These are phyloP conservation scores for Campylomormyrus numenius DNA, from an alignment of 2,113 vertebrate genomes.

Conservation along the genomic window DNA sequence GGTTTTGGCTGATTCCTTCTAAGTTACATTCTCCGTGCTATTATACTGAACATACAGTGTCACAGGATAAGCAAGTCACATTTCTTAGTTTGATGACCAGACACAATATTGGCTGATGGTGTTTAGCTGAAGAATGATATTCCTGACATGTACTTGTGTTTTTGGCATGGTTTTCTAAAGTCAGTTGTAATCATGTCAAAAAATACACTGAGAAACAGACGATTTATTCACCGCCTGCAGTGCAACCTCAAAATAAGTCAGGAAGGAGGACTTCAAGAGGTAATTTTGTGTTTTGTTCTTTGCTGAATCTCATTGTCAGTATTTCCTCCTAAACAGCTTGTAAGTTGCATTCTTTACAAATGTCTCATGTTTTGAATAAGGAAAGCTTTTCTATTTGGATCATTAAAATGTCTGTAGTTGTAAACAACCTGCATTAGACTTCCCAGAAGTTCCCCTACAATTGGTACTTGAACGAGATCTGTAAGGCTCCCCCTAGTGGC, in stretches of 20 bases:
- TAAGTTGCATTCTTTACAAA: slow-evolving; percentile 22
- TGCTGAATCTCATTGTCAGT: slow-evolving; percentile 38
- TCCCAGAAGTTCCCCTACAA: neutral
- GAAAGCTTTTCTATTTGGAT: neutral
- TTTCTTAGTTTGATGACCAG: slow-evolving; percentile 1
- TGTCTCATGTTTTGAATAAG: neutral
- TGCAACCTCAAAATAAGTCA: slow-evolving; percentile 44
- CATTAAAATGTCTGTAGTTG: neutral
- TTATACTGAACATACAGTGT: neutral
- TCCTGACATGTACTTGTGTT: slow-evolving; percentile 19
- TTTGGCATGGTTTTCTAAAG: neutral
- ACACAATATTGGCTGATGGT: neutral
- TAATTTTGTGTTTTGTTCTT: slow-evolving; percentile 42
- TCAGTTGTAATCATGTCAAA: neutral
- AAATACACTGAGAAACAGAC: slow-evolving; percentile 37
- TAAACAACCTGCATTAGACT: neutral
- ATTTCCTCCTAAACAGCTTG: slow-evolving; percentile 35
- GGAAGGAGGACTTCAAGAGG: slow-evolving; percentile 24
- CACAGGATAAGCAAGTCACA: neutral
- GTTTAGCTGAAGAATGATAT: neutral
- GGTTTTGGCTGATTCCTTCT: neutral
- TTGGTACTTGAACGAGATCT: neutral
- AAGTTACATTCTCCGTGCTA: neutral
- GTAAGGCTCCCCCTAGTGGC: slow-evolving; percentile 49
- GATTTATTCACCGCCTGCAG: slow-evolving; percentile 47